These are phyloP conservation scores for Lethrus apterus DNA, from an alignment of 1,140 invertebrate species.

Conservation along the genomic window DNA sequence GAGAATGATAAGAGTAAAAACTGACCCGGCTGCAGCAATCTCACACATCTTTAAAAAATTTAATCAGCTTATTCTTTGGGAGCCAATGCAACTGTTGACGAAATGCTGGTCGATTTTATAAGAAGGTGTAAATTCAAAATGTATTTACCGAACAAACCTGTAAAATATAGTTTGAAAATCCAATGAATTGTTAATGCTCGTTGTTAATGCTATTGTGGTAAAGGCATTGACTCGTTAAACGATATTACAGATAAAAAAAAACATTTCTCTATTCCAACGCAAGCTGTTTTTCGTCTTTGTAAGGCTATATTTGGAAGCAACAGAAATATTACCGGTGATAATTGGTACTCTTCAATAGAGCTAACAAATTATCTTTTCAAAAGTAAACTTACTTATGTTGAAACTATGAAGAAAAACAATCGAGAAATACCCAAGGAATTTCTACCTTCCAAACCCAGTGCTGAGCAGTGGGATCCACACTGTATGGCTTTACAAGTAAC, in stretches of 20 bases:
- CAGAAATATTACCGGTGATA: slow-evolving; percentile 37
- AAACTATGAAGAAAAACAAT: slow-evolving; percentile 36
- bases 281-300: slow-evolving; percentile 29
- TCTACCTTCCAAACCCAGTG: slow-evolving; percentile 19
- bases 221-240: not conserved
- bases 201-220: slow-evolving; percentile 33
- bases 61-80: slow-evolving; percentile 10
- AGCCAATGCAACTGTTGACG: slow-evolving; percentile 13
- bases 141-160: slow-evolving; percentile 18
- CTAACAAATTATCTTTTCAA: slow-evolving; percentile 25
- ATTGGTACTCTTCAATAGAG: slow-evolving; percentile 40
- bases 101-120: slow-evolving; percentile 15
- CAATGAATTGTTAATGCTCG: slow-evolving; percentile 31
- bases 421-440: slow-evolving; percentile 31
- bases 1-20: slow-evolving; percentile 14
- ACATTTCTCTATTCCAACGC: slow-evolving; percentile 29
- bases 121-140: slow-evolving; percentile 17
- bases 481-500: slow-evolving; percentile 15
- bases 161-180: slow-evolving; percentile 43
- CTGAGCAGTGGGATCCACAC: slow-evolving; percentile 14
- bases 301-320: slow-evolving; percentile 20
- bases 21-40: slow-evolving; percentile 12
- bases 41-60: slow-evolving; percentile 8
- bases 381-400: slow-evolving; percentile 31
- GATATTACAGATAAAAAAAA: slow-evolving; percentile 3